phyloP scores from a whole-genome alignment of 2,113 vertebrate species.

The Centropus unirufus region DNA sequence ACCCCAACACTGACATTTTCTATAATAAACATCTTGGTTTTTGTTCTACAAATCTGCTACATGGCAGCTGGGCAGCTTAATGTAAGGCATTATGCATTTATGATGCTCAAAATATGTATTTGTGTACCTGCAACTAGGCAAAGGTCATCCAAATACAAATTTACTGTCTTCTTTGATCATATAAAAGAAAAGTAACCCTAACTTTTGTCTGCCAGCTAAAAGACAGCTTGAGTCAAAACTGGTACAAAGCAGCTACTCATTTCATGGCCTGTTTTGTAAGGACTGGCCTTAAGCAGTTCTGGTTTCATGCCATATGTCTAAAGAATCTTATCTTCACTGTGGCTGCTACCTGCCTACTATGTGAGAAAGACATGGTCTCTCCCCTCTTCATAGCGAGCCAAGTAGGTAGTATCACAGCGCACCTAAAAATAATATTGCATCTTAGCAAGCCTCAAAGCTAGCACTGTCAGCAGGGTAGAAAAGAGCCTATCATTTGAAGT shows the following conservation, averaged over 20 bases:
- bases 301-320: neutral
- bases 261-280: neutral
- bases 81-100: neutral
- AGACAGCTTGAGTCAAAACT: neutral
- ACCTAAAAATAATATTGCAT: neutral
- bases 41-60: neutral
- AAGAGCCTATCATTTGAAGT: neutral
- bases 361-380: neutral
- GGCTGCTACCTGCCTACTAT: neutral
- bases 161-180: neutral
- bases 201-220: neutral
- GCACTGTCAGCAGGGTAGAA: neutral
- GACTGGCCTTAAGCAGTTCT: neutral
- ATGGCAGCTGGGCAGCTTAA: neutral
- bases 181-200: neutral
- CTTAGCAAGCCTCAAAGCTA: neutral
- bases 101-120: neutral
- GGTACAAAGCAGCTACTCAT: neutral
- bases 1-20: neutral
- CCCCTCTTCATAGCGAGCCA: neutral
- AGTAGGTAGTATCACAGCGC: neutral
- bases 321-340: neutral
- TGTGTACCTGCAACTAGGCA: neutral
- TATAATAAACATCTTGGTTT: neutral
- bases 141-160: conserved; percentile 13